Percentiles rank a stretch among this genome's conserved stretches.
Conservation (phyloP, 2,888 invertebrate genomes). For the Eupsilia transversa region DNA sequence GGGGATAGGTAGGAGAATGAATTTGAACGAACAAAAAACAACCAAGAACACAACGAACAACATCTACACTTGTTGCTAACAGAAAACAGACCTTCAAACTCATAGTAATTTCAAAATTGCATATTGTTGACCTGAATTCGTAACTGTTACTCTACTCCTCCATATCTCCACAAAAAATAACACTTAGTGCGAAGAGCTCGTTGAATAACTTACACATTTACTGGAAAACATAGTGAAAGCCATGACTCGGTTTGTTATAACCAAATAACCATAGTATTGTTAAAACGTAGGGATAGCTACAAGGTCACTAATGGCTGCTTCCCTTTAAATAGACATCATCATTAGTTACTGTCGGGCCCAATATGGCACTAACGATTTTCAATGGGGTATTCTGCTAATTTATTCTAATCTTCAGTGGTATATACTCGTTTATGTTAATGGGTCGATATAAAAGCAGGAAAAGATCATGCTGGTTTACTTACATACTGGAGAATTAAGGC, state of each 20-base stretch:
- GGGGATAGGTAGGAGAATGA: background rate
- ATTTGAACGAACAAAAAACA: background rate
- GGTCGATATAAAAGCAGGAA: too few relatives aligned
- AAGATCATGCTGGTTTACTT: background rate
- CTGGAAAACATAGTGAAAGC: constrained; percentile 37
- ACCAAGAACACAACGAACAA: background rate
- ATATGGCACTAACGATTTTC: constrained; percentile 3
- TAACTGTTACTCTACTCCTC: constrained; percentile 20
- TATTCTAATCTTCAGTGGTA: background rate
- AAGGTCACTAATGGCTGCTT: constrained; percentile 28
- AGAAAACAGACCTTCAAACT: constrained; percentile 33
- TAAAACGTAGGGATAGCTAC: constrained; percentile 1
- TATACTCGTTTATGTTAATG: background rate
- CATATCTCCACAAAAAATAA: constrained; percentile 54
- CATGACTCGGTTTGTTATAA: constrained; percentile 10
- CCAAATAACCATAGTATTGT: constrained; percentile 10
- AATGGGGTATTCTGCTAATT: constrained; percentile 1
- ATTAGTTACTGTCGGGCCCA: constrained; percentile 28
- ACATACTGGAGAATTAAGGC: background rate
- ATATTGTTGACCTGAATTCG: constrained; percentile 60
- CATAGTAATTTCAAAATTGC: constrained; percentile 40
- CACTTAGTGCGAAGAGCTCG: constrained; percentile 45
- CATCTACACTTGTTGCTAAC: constrained; percentile 1
- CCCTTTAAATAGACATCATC: constrained; percentile 38
- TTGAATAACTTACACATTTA: constrained; percentile 47